Percentiles rank a stretch among this genome's conserved stretches.
Conservation (phyloP, 2,113 vertebrate species). For the Muntiacus reevesi region DNA sequence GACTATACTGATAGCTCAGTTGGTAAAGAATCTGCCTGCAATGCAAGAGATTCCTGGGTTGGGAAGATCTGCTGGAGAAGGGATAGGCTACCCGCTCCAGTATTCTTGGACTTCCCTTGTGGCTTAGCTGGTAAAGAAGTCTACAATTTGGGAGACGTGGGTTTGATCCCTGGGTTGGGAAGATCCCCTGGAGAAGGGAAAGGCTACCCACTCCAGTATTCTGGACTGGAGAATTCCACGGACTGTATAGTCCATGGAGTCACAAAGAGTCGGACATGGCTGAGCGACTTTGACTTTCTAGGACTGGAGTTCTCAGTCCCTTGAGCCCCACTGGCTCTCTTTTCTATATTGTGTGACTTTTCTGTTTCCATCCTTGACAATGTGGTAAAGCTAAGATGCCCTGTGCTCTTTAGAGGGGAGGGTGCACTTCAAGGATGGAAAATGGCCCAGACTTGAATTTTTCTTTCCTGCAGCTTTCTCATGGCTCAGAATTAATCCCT, state of each 20-base stretch:
- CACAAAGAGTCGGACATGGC: background rate
- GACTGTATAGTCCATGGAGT: background rate
- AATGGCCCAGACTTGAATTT: accelerated
- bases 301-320: background rate
- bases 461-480: background rate
- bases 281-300: background rate
- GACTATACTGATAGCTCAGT: background rate
- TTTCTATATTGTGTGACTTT: background rate
- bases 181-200: background rate
- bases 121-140: background rate
- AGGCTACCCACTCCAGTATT: background rate
- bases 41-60: background rate
- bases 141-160: background rate
- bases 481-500: background rate
- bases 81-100: background rate
- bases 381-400: accelerated
- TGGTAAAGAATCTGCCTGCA: background rate
- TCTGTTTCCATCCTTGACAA: accelerated
- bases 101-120: background rate
- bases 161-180: background rate
- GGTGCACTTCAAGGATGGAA: background rate
- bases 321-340: accelerated
- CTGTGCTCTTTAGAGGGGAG: accelerated
- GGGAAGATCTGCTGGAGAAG: background rate
- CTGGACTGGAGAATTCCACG: background rate